These are phyloP conservation scores for Chirona hameri DNA, from an alignment of 2,888 invertebrate species.

Conservation along the genomic window DNA sequence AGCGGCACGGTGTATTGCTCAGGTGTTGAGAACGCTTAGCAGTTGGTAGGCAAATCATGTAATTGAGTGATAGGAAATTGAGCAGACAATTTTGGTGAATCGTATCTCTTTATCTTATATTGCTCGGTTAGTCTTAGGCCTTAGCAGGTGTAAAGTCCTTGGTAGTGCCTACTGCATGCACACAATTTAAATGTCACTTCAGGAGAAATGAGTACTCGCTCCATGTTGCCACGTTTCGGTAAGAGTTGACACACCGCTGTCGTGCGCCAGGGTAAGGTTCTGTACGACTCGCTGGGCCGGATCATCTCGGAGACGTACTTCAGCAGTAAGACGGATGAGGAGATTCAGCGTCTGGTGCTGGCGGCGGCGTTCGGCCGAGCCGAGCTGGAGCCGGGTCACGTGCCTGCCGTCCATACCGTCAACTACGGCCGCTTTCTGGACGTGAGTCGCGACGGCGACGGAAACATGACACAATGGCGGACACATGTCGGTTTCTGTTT, in stretches of 20 bases:
- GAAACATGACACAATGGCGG: no score
- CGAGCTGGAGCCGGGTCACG: background rate
- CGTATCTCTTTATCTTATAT: no score
- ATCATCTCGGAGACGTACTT: constrained; percentile 13
- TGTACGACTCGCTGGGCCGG: constrained; percentile 1
- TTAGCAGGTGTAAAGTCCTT: no score
- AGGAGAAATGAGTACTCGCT: no score
- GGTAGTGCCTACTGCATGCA: no score
- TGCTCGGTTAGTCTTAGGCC: no score
- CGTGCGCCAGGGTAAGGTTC: background rate
- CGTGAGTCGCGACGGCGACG: background rate
- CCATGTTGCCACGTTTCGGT: no score
- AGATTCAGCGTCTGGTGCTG: background rate
- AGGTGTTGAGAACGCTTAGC: background rate
- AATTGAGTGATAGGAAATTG: background rate
- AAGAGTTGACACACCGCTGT: no score
- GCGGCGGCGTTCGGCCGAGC: background rate
- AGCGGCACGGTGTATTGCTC: no score
- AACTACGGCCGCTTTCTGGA: background rate
- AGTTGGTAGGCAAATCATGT: background rate
- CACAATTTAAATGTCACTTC: no score
- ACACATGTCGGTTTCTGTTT: no score
- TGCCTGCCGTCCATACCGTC: background rate
- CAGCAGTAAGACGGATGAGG: background rate
- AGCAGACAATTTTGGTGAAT: background rate